phyloP scores from a whole-genome alignment of 1,140 invertebrate genomes.

The Drosophila bipectinata region DNA sequence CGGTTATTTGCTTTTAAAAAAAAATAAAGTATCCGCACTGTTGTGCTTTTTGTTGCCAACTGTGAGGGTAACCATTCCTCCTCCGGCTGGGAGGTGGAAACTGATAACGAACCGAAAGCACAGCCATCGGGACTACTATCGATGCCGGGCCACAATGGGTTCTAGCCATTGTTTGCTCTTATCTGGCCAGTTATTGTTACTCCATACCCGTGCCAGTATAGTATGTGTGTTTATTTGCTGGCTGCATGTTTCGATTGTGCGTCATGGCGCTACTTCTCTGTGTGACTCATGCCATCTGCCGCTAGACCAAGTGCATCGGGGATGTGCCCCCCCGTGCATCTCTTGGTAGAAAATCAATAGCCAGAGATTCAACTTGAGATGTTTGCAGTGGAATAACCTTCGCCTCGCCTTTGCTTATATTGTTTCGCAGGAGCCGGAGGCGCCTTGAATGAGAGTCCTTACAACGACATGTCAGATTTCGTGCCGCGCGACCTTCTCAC shows the following conservation, averaged over 20 bases:
- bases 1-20: too few relatives aligned
- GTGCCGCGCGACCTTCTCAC: constrained; percentile 69
- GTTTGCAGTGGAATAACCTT: constrained; percentile 40
- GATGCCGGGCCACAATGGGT: constrained; percentile 32
- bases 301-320: constrained; percentile 36
- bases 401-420: constrained; percentile 22
- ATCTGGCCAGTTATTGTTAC: constrained; percentile 47
- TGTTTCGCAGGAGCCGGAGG: constrained; percentile 50
- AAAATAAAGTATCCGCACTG: neutral
- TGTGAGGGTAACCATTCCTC: neutral
- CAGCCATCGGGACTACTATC: neutral
- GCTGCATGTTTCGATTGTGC: constrained; percentile 28
- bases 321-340: neutral
- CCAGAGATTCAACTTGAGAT: constrained; percentile 37
- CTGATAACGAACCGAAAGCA: constrained; percentile 18
- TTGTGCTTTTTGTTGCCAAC: constrained; percentile 2
- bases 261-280: constrained; percentile 27
- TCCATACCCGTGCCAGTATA: constrained; percentile 12
- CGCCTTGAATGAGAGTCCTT: constrained; percentile 75
- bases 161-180: constrained; percentile 38
- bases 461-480: constrained; percentile 79
- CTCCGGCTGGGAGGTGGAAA: constrained; percentile 2
- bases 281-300: constrained; percentile 37
- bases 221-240: constrained; percentile 38
- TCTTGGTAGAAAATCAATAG: constrained; percentile 50